Percentiles rank a stretch among this genome's conserved stretches.
Conservation (phyloP, 2,113 vertebrate species). For the Nesoenas mayeri region DNA sequence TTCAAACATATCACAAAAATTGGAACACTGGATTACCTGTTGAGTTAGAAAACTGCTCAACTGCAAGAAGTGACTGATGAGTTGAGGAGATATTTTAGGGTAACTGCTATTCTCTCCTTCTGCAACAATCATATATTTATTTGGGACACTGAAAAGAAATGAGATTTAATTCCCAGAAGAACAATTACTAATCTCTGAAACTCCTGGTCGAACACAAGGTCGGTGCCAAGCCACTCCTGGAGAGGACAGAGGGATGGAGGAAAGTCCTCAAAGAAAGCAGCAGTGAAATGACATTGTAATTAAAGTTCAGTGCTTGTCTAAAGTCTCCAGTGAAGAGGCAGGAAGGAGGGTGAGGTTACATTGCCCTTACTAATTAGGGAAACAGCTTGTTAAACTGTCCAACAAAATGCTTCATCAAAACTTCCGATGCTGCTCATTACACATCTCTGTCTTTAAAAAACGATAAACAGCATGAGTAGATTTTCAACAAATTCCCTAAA, state of each 20-base stretch:
- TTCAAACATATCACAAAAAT: background rate
- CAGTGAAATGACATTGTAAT: background rate
- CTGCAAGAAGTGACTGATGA: background rate
- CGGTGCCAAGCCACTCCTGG: rapidly evolving
- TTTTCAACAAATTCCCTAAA: background rate
- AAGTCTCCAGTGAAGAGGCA: rapidly evolving
- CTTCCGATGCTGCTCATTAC: background rate
- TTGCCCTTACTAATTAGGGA: rapidly evolving
- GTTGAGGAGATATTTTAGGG: background rate
- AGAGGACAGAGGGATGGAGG: background rate
- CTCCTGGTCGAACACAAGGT: rapidly evolving
- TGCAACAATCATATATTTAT: background rate
- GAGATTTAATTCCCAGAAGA: background rate
- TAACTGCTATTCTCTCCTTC: background rate
- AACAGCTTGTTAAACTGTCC: background rate
- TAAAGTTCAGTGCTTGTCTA: background rate
- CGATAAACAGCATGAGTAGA: background rate
- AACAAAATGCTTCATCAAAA: background rate
- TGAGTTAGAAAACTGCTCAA: background rate
- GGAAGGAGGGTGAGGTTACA: background rate
- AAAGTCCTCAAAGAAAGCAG: background rate
- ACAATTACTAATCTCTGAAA: background rate
- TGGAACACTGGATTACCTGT: background rate
- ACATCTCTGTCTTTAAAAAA: background rate
- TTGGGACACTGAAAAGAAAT: background rate